phyloP scores from a whole-genome alignment of 2,888 invertebrate genomes.

The Cephalotes varians region DNA sequence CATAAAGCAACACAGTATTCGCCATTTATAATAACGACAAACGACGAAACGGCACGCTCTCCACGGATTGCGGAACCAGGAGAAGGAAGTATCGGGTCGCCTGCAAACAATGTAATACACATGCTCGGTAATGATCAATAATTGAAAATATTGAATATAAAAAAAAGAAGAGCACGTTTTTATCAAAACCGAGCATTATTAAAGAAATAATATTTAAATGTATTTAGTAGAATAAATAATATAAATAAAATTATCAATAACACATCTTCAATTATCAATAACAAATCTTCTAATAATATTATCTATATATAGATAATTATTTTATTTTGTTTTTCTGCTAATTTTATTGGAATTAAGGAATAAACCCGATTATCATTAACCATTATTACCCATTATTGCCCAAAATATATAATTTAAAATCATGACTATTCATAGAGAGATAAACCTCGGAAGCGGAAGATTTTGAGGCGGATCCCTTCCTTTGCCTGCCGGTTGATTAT shows the following conservation, averaged over 20 bases:
- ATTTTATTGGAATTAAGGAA: neutral
- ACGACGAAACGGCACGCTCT: slow-evolving; percentile 85
- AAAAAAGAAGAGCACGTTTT: neutral
- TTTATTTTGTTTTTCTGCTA: neutral
- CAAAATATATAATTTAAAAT: neutral
- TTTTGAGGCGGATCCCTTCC: slow-evolving; percentile 89
- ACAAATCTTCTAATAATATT: neutral
- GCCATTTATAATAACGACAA: slow-evolving; percentile 85
- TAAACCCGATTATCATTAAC: neutral
- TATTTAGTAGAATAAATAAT: too few species aligned
- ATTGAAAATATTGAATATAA: neutral
- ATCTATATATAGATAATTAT: too few species aligned
- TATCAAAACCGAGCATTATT: neutral
- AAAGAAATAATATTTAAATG: neutral
- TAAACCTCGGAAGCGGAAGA: slow-evolving; percentile 88
- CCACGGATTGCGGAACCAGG: slow-evolving; percentile 88
- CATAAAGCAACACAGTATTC: slow-evolving; percentile 82
- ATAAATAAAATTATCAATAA: too few species aligned
- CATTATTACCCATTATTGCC: neutral
- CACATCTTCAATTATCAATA: neutral
- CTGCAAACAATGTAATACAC: slow-evolving; percentile 83
- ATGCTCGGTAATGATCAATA: neutral
- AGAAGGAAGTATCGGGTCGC: slow-evolving; percentile 89
- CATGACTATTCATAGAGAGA: neutral
- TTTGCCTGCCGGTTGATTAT: slow-evolving; percentile 88